Base-by-base conservation (phyloP, 2,888 invertebrate species). In the Argynnis bischoffii region DNA sequence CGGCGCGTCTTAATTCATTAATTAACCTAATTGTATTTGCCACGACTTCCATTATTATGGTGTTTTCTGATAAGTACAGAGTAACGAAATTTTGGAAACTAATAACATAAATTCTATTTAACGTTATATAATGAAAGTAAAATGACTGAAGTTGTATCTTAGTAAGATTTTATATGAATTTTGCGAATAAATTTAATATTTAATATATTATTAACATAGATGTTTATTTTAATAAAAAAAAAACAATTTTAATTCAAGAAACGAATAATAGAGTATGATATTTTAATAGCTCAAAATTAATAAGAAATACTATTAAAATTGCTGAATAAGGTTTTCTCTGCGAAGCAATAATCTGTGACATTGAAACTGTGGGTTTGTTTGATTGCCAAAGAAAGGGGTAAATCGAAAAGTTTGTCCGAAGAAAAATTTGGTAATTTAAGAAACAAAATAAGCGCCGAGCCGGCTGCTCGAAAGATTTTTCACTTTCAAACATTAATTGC, bases 1-100 rank as follows among this genome's bases (percentile, higher is more conserved):
- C 86, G 80, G 76, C 86, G 88, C 83, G 79, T 91, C 90, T 90
- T 90, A 90, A 93, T 92, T 92, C 90, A 92, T 92, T 92, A 92
- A 93, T 92, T 92, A 89, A 92, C 86, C 88, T 92, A 90, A 92
- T 93, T 93, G 92, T 92, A 89, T 92, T 93, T 92, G 88, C 91
- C 79, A 77, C 84, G 79, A 85, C 82, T 75, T 77, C 88, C 83
- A 86, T 90, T 89, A 90, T 85, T 89, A 84, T 88, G 88, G 83
- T 83, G 82, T 85, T 86, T 82, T 79, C 81, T 75, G 81, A 81
- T 81, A 80, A 76, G 65, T 75, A 81, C 74, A 84, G 84, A 78
- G 75, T 78, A 81, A 63, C 41, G 51, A 55, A 35, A 3, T 61
- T 18, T 53, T 61, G 13, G 18, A 1, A 60, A 35, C 6, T 61